Evolutionary conservation across 1,140 invertebrate species (phyloP).

Genomic region (Micrasema longulum): DNA sequence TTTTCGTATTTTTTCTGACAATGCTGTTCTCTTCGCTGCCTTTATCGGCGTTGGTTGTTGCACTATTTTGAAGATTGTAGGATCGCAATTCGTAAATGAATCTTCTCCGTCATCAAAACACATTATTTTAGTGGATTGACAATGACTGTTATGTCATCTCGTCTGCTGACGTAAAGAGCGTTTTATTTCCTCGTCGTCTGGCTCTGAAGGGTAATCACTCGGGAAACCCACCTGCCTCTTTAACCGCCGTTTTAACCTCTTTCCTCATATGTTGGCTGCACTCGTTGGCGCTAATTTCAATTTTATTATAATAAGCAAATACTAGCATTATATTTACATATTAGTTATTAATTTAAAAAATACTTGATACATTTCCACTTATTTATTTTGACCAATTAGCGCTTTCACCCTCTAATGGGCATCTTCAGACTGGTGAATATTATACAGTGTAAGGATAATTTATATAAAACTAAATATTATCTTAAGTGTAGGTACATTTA

Average conservation of each 20-base stretch:
- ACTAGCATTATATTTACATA: too few relatives aligned
- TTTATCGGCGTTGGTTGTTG: constrained; percentile 67
- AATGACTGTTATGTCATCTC: constrained; percentile 69
- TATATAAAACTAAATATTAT: too few relatives aligned
- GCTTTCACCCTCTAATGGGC: too few relatives aligned
- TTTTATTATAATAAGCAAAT: too few relatives aligned
- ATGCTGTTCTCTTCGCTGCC: constrained; percentile 63
- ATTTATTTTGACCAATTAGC: too few relatives aligned
- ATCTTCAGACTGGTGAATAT: too few relatives aligned
- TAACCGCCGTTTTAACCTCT: constrained; percentile 58
- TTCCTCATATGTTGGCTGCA: not conserved
- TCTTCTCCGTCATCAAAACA: constrained; percentile 67
- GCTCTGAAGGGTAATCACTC: constrained; percentile 53
- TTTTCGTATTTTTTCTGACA: constrained; percentile 61
- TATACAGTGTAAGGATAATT: too few relatives aligned
- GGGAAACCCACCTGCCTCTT: constrained; percentile 58
- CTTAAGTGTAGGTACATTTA: too few relatives aligned
- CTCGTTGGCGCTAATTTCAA: not conserved
- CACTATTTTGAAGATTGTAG: constrained; percentile 70
- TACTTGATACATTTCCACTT: too few relatives aligned
- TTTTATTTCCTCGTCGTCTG: constrained; percentile 26
- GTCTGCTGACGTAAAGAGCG: constrained; percentile 68
- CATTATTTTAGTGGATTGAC: constrained; percentile 69
- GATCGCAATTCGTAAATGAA: constrained; percentile 70
- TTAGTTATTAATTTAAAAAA: too few relatives aligned